Conservation (phyloP, 2,888 invertebrate species). For the Ellobium chinense region DNA sequence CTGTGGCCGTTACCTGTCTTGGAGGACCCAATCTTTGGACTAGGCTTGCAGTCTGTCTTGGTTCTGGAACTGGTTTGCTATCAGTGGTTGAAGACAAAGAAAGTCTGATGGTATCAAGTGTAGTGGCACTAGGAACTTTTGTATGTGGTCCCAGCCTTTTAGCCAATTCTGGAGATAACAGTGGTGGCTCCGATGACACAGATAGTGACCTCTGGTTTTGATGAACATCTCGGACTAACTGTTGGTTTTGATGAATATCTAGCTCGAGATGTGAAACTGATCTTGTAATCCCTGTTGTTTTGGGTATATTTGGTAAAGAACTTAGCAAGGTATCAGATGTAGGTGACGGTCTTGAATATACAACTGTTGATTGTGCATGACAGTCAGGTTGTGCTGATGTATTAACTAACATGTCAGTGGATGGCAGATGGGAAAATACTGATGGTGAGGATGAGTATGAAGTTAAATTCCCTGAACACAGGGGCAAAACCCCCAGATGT, state of each 20-base stretch:
- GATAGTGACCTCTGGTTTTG: neutral
- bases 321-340: no score
- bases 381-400: no score
- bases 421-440: neutral
- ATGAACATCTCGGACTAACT: neutral
- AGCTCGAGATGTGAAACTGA: neutral
- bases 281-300: neutral
- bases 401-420: no score
- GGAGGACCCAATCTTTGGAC: neutral
- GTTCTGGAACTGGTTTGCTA: neutral
- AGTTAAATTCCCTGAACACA: neutral
- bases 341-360: no score
- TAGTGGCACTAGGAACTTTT: neutral
- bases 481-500: neutral
- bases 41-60: neutral
- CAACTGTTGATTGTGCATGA: no score
- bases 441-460: neutral
- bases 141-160: neutral
- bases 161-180: neutral
- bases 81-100: neutral
- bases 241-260: no score
- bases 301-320: no score
- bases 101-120: neutral
- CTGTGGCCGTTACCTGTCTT: no score
- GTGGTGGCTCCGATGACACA: neutral